phyloP scores from a whole-genome alignment of 2,888 invertebrate species.

The Altica lythri region DNA sequence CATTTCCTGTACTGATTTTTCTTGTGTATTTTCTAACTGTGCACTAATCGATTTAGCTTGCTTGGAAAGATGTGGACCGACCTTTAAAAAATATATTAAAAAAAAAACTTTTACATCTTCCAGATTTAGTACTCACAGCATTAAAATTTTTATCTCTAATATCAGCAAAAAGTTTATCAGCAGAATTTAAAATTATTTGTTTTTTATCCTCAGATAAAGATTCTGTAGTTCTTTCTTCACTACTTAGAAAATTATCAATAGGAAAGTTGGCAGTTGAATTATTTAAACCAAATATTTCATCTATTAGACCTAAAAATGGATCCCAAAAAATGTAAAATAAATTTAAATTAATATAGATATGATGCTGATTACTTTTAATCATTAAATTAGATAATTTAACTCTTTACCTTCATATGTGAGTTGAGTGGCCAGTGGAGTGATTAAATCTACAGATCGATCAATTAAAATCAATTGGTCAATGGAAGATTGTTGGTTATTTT shows the following conservation, averaged over 20 bases:
- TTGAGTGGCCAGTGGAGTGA: slow-evolving; percentile 91
- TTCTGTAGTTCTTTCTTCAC: slow-evolving; percentile 66
- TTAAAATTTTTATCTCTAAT: slow-evolving; percentile 93
- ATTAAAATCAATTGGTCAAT: slow-evolving; percentile 90
- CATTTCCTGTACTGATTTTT: slow-evolving; percentile 93
- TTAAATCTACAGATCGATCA: slow-evolving; percentile 89
- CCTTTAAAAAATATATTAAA: slow-evolving; percentile 53
- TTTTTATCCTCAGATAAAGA: slow-evolving; percentile 69
- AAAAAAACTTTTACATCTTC: slow-evolving; percentile 3
- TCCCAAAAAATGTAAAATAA: too few relatives aligned
- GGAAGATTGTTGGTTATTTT: slow-evolving; percentile 47
- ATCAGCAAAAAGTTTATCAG: slow-evolving; percentile 86
- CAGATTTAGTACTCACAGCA: slow-evolving; percentile 59
- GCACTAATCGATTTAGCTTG: slow-evolving; percentile 86
- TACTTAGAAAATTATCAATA: slow-evolving; percentile 77
- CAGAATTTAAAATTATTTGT: slow-evolving; percentile 82
- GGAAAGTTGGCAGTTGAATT: slow-evolving; percentile 82
- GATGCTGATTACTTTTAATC: too few relatives aligned
- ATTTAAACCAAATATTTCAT: slow-evolving; percentile 90
- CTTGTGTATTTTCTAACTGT: slow-evolving; percentile 84
- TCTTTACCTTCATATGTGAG: slow-evolving; percentile 90
- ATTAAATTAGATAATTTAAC: too few relatives aligned
- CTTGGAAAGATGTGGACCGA: slow-evolving; percentile 82
- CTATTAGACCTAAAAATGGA: slow-evolving; percentile 76
- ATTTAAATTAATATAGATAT: too few relatives aligned